Percentiles rank a stretch among this genome's conserved stretches.
Evolutionary conservation across 2,888 invertebrate species (phyloP).

Genomic region (Hirtodrosophila histrioides): DNA sequence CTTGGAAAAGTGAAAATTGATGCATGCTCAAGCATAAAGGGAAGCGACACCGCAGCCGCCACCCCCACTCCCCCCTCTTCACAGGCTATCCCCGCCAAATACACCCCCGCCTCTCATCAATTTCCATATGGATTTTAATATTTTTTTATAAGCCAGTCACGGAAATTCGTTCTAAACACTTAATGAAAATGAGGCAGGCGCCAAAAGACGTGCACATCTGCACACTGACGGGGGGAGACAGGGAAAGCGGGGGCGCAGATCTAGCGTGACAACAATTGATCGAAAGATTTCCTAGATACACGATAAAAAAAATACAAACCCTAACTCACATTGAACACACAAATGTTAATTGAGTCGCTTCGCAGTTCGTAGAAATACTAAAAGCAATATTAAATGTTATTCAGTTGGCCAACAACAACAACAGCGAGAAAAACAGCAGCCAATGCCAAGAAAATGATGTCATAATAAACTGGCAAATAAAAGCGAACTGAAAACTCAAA

Average conservation of each 20-base stretch:
- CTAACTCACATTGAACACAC: constrained; percentile 10
- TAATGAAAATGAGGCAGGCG: constrained; percentile 68
- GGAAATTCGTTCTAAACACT: constrained; percentile 69
- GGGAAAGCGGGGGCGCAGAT: constrained; percentile 8
- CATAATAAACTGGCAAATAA: constrained; percentile 64
- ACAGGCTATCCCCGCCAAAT: background rate
- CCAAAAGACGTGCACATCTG: constrained; percentile 58
- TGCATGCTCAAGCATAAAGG: constrained; percentile 65
- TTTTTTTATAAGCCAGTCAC: constrained; percentile 77
- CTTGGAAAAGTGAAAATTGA: constrained; percentile 76
- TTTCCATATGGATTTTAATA: constrained; percentile 80
- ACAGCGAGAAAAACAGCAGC: constrained; percentile 6
- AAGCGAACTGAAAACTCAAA: constrained; percentile 35
- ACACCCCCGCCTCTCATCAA: constrained; percentile 48
- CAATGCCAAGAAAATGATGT: constrained; percentile 64
- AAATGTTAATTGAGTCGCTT: constrained; percentile 54
- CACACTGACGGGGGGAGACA: constrained; percentile 1
- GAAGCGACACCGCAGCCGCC: constrained; percentile 24
- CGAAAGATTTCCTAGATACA: constrained; percentile 29
- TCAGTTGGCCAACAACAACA: constrained; percentile 42
- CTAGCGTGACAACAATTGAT: constrained; percentile 44
- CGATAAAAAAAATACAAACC: constrained; percentile 9
- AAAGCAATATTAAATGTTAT: constrained; percentile 30
- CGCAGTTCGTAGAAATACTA: constrained; percentile 15
- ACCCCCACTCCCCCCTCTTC: too few species aligned